These are phyloP conservation scores for Amphiura filiformis DNA, from an alignment of 35 echinoderm and acorn worm genomes.

Conservation along the genomic window DNA sequence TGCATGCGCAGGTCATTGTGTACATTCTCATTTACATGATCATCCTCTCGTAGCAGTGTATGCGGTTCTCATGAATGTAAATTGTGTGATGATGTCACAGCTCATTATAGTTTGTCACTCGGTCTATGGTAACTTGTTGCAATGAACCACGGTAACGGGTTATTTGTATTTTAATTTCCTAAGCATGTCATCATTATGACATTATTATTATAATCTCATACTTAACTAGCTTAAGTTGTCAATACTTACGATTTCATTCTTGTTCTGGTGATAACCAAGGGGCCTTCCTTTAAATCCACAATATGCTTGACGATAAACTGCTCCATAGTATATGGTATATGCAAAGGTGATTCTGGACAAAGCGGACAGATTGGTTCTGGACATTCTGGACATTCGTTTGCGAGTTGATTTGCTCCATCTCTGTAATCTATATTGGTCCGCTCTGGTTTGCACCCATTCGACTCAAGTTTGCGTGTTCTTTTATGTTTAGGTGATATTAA, in stretches of 20 bases:
- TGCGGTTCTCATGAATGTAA: too few relatives aligned
- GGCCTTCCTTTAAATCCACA: slow-evolving; percentile 9
- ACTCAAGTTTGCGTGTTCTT: background rate
- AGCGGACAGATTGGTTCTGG: background rate
- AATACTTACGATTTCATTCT: slow-evolving; percentile 58
- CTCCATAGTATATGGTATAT: slow-evolving; percentile 37
- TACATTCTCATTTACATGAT: too few relatives aligned
- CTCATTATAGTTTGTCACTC: too few relatives aligned
- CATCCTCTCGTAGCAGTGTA: too few relatives aligned
- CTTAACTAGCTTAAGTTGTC: background rate
- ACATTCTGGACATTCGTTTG: slow-evolving; percentile 38
- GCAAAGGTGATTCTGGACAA: background rate
- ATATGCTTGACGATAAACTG: slow-evolving; percentile 57
- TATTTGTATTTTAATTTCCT: background rate
- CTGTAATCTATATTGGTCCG: background rate
- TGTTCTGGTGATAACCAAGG: slow-evolving; percentile 56
- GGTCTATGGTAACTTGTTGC: too few relatives aligned
- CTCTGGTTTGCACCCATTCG: background rate
- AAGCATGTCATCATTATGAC: background rate
- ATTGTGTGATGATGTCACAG: too few relatives aligned
- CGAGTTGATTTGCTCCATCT: background rate
- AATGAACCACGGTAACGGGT: background rate
- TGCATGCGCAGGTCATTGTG: too few relatives aligned
- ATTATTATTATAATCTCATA: background rate
- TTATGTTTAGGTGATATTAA: background rate